Conservation (phyloP, 2,888 invertebrate genomes). For the Corbicula japonica region DNA sequence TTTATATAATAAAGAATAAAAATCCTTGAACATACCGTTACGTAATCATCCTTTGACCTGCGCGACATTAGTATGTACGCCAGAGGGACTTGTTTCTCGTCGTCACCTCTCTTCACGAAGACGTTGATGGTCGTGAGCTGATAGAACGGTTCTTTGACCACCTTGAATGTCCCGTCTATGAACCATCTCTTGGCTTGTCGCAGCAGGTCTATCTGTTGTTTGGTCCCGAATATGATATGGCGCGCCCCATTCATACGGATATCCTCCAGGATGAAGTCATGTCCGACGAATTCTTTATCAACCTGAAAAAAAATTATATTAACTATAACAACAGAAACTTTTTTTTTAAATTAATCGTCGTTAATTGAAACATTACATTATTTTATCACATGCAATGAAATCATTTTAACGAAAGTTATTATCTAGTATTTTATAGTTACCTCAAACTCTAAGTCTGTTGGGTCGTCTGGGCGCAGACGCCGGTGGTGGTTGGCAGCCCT, state of each 20-base stretch:
- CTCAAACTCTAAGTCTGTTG: too few relatives aligned
- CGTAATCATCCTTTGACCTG: constrained; percentile 23
- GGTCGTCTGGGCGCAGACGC: too few relatives aligned
- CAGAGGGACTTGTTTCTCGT: constrained; percentile 33
- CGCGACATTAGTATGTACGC: constrained; percentile 29
- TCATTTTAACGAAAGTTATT: too few relatives aligned
- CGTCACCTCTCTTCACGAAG: constrained; percentile 18
- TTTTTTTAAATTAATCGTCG: too few relatives aligned
- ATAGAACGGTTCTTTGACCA: constrained; percentile 25
- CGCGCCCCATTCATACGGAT: background rate
- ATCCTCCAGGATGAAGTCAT: constrained; percentile 14
- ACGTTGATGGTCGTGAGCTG: constrained; percentile 14
- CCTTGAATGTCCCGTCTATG: constrained; percentile 32
- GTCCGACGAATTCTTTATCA: constrained; percentile 14
- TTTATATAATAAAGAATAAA: too few relatives aligned
- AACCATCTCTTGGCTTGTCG: constrained; percentile 16
- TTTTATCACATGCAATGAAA: too few relatives aligned
- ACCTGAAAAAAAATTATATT: background rate
- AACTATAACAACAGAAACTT: too few relatives aligned
- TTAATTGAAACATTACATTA: too few relatives aligned
- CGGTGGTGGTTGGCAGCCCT: too few relatives aligned
- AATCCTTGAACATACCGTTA: constrained; percentile 2
- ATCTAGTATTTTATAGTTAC: too few relatives aligned
- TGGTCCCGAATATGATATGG: constrained; percentile 1
- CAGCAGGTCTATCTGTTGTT: constrained; percentile 7